phyloP scores from a whole-genome alignment of 2,113 vertebrate genomes.

The Melospiza georgiana region DNA sequence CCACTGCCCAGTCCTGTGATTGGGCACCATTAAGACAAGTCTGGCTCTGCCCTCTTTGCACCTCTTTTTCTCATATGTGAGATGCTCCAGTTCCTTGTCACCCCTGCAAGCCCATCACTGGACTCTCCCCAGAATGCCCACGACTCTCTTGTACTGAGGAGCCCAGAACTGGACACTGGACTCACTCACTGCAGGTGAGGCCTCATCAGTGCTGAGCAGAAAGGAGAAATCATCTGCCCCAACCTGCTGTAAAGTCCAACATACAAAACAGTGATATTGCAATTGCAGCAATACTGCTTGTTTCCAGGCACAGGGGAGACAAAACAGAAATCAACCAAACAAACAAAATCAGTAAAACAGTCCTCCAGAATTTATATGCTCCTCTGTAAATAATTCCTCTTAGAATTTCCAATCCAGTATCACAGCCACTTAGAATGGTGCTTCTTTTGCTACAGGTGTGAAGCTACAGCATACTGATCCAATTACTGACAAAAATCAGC shows the following conservation, averaged over 20 bases:
- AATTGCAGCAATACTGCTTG: neutral
- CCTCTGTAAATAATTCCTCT: neutral
- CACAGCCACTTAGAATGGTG: neutral
- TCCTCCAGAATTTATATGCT: neutral
- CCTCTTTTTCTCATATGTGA: neutral
- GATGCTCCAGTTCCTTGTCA: neutral
- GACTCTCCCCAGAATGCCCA: neutral
- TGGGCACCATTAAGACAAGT: neutral
- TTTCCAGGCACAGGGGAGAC: neutral
- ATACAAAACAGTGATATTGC: neutral
- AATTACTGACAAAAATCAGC: neutral
- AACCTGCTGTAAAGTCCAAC: neutral
- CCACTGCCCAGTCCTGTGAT: neutral
- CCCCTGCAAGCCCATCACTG: fast-evolving
- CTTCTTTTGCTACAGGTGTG: neutral
- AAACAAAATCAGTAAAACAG: neutral
- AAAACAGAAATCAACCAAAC: neutral
- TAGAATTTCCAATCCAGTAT: neutral
- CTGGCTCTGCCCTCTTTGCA: neutral
- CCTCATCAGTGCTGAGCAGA: neutral
- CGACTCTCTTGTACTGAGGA: neutral
- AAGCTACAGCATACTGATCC: neutral
- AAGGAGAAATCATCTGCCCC: neutral
- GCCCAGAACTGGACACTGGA: neutral
- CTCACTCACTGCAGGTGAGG: neutral